Conservation (phyloP, 2,113 vertebrate species). For the Kryptolebias marmoratus region DNA sequence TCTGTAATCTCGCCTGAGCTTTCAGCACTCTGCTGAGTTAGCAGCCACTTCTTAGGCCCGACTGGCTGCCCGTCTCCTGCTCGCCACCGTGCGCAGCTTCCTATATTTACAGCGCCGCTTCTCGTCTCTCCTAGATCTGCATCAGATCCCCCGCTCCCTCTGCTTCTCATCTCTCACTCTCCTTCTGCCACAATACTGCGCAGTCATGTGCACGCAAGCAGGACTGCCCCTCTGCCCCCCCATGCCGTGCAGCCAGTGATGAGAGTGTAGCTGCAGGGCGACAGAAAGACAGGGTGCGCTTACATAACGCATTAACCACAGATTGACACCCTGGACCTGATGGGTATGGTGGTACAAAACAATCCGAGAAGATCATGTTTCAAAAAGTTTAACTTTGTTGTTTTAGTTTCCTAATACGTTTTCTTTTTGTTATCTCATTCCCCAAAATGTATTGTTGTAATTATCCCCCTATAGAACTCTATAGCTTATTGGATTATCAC, state of each 20-base stretch:
- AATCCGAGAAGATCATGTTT: not conserved
- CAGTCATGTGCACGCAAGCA: slow-evolving; percentile 71
- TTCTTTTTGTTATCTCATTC: not conserved
- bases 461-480: too few relatives aligned
- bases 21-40: slow-evolving; percentile 58
- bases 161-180: slow-evolving; percentile 65
- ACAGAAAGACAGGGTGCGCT: slow-evolving; percentile 23
- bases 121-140: slow-evolving; percentile 53
- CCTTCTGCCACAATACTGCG: slow-evolving; percentile 57
- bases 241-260: slow-evolving; percentile 53
- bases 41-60: slow-evolving; percentile 55
- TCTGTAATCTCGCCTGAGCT: slow-evolving; percentile 62
- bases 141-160: slow-evolving; percentile 61
- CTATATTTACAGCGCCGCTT: slow-evolving; percentile 65
- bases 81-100: slow-evolving; percentile 47
- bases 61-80: slow-evolving; percentile 55
- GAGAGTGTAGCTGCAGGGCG: slow-evolving; percentile 64
- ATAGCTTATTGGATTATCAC: too few relatives aligned
- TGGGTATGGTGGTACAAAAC: slow-evolving; percentile 51
- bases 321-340: slow-evolving; percentile 48
- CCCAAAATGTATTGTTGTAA: not conserved
- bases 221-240: slow-evolving; percentile 50
- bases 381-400: not conserved
- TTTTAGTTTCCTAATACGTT: not conserved
- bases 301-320: slow-evolving; percentile 36